These are phyloP conservation scores for Patagioenas fasciata DNA, from an alignment of 2,113 vertebrate species.

Conservation along the genomic window DNA sequence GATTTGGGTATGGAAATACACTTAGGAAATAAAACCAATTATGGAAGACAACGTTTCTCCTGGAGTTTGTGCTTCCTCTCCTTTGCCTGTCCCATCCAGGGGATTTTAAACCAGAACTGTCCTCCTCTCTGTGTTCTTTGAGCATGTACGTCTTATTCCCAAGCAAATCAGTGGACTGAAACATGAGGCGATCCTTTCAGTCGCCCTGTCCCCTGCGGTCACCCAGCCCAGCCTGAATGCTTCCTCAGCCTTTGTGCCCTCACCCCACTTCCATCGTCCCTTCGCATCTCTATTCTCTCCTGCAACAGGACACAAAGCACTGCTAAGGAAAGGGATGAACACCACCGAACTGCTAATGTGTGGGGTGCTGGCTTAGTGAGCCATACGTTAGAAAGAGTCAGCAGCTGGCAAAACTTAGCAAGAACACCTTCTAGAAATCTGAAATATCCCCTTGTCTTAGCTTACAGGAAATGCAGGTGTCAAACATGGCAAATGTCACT, in stretches of 20 bases:
- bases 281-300: neutral
- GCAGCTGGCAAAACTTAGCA: neutral
- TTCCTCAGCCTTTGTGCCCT: neutral
- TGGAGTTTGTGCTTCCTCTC: neutral
- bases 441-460: neutral
- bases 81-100: too few relatives aligned
- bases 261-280: neutral
- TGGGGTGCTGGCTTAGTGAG: neutral
- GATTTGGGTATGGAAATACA: neutral
- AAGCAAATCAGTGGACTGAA: neutral
- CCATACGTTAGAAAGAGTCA: neutral
- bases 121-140: neutral
- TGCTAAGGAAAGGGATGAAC: neutral
- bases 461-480: neutral
- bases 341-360: rapidly evolving
- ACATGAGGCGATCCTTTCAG: neutral
- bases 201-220: neutral
- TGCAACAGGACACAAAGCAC: neutral
- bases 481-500: neutral
- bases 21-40: neutral
- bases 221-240: neutral
- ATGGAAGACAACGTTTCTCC: neutral
- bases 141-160: neutral
- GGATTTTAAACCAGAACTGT: neutral
- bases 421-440: neutral